Conservation (phyloP, 2,797 vertebrate genomes). For the Acestrorhynchus altus region DNA sequence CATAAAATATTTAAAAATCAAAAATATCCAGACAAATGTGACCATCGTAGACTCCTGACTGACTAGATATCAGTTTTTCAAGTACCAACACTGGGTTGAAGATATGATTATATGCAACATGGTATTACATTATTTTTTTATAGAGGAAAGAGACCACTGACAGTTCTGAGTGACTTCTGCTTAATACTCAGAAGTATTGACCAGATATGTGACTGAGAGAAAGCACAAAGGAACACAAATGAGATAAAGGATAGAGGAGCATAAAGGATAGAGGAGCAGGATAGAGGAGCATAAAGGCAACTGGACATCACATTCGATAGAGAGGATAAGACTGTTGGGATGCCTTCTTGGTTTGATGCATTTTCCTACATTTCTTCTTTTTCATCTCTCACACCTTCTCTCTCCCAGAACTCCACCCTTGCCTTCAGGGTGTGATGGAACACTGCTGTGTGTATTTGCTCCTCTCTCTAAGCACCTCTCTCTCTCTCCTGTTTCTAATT, state of each 20-base stretch:
- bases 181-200: not conserved
- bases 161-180: not conserved
- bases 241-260: not conserved
- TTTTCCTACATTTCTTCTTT: not conserved
- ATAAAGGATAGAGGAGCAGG: not conserved
- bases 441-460: conserved; percentile 43
- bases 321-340: not conserved
- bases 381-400: conserved; percentile 9
- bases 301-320: not conserved
- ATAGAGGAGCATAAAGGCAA: not conserved
- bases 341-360: not conserved
- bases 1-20: no score
- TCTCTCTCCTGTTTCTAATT: conserved; percentile 64
- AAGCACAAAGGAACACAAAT: not conserved
- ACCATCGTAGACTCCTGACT: no score
- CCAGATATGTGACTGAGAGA: not conserved
- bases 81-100: no score
- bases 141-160: no score
- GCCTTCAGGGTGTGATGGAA: conserved; percentile 59
- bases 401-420: conserved; percentile 44
- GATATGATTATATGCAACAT: no score
- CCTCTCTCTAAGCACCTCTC: conserved; percentile 4
- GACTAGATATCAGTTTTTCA: no score
- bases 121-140: no score
- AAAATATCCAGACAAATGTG: no score